These are phyloP conservation scores for Taphrorychus bicolor DNA, from an alignment of 2,888 invertebrate genomes.

Conservation along the genomic window DNA sequence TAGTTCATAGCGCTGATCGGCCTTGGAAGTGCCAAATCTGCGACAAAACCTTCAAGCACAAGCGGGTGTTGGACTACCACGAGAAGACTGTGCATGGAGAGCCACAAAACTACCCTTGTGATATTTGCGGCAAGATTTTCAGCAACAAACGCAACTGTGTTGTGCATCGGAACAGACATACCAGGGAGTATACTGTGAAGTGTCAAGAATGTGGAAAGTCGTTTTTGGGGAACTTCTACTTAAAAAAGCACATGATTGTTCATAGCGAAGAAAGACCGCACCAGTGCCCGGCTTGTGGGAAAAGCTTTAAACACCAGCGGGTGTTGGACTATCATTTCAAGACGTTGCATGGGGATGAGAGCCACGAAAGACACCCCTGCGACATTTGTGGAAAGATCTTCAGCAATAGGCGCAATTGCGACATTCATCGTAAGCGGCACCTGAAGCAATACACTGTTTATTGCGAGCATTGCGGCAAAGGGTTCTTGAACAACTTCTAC, in stretches of 20 bases:
- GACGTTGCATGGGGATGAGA: constrained; percentile 61
- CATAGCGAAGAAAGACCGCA: constrained; percentile 38
- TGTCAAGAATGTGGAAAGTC: constrained; percentile 55
- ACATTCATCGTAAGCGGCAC: constrained; percentile 58
- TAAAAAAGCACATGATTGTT: constrained; percentile 39
- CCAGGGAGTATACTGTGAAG: constrained; percentile 60
- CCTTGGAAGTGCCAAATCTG: constrained; percentile 54
- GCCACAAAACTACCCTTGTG: constrained; percentile 59
- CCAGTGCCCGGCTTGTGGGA: constrained; percentile 21
- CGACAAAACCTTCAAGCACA: constrained; percentile 34
- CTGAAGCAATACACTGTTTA: constrained; percentile 57
- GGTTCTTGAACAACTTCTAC: constrained; percentile 47
- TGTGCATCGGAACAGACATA: constrained; percentile 63
- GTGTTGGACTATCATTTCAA: constrained; percentile 56
- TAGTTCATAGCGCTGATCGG: constrained; percentile 27
- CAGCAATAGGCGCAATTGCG: constrained; percentile 46
- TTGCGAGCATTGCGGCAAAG: constrained; percentile 46
- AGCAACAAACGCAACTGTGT: constrained; percentile 53
- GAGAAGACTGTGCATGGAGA: constrained; percentile 46
- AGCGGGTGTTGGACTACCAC: constrained; percentile 44
- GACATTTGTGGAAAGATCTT: constrained; percentile 66
- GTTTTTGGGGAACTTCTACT: constrained; percentile 49
- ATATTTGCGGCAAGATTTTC: constrained; percentile 66
- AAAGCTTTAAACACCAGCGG: constrained; percentile 36
- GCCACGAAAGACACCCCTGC: constrained; percentile 66